Conservation (phyloP, 1,140 invertebrate species). For the Drosophila insularis region DNA sequence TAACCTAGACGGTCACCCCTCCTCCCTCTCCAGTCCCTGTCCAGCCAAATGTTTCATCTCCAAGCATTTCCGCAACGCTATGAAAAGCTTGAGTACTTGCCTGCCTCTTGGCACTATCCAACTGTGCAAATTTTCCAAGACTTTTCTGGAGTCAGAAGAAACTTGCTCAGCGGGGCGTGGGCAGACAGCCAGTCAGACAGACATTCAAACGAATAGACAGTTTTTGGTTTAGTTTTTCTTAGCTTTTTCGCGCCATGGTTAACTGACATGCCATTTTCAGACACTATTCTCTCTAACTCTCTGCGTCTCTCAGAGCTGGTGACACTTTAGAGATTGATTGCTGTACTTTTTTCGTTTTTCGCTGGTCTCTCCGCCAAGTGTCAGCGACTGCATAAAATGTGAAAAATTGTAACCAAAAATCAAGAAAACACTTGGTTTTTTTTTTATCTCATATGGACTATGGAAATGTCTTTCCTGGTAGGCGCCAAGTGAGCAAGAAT, state of each 20-base stretch:
- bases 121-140: conserved; percentile 42
- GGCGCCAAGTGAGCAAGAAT: conserved; percentile 67
- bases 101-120: conserved; percentile 9
- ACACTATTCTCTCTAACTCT: background rate
- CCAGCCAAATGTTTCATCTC: conserved; percentile 17
- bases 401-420: background rate
- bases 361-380: conserved; percentile 32
- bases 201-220: conserved; percentile 3
- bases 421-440: background rate
- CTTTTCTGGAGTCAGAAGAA: conserved; percentile 13
- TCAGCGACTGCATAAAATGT: conserved; percentile 33
- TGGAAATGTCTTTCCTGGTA: conserved; percentile 42
- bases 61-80: conserved; percentile 24
- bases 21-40: background rate
- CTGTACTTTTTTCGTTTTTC: conserved; percentile 41
- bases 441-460: conserved; percentile 9
- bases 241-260: conserved; percentile 28
- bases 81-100: conserved; percentile 2
- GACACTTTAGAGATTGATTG: conserved; percentile 64
- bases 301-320: conserved; percentile 27
- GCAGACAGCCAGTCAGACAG: conserved; percentile 1
- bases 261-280: conserved; percentile 44
- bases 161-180: conserved; percentile 19
- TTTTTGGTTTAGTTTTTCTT: conserved; percentile 18
- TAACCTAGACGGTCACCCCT: background rate